These are phyloP conservation scores for Lycia hirtaria DNA, from an alignment of 2,888 invertebrate species.

Conservation along the genomic window DNA sequence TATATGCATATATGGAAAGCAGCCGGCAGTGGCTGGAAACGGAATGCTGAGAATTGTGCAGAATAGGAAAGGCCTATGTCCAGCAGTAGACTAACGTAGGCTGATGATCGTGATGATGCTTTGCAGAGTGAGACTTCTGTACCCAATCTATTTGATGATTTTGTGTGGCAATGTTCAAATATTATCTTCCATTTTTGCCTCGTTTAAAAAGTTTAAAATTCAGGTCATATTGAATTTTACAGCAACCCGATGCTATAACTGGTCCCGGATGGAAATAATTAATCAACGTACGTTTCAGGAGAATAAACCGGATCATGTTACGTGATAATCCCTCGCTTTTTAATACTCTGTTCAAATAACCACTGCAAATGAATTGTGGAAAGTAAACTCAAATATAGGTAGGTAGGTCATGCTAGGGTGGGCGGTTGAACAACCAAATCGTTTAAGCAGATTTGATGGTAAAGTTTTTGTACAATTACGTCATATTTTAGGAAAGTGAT, in stretches of 20 bases:
- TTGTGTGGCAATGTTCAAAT: no score
- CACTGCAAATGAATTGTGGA: neutral
- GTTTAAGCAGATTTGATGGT: no score
- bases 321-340: constrained; percentile 5
- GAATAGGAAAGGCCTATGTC: no score
- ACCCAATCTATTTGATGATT: no score
- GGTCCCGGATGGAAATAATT: constrained; percentile 9
- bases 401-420: neutral
- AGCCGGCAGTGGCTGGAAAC: no score
- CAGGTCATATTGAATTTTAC: constrained; percentile 6
- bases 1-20: no score
- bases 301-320: constrained; percentile 4
- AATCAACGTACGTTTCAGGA: constrained; percentile 2
- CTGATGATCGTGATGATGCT: no score
- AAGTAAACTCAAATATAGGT: neutral
- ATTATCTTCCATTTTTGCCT: neutral
- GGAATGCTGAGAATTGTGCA: no score
- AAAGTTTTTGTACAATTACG: no score
- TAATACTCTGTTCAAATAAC: neutral
- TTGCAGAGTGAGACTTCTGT: no score
- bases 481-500: no score
- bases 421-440: neutral
- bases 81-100: no score
- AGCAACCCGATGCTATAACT: constrained; percentile 1
- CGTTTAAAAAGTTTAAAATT: neutral